phyloP scores from a whole-genome alignment of 1,140 invertebrate genomes.

The Hirudo medicinalis region DNA sequence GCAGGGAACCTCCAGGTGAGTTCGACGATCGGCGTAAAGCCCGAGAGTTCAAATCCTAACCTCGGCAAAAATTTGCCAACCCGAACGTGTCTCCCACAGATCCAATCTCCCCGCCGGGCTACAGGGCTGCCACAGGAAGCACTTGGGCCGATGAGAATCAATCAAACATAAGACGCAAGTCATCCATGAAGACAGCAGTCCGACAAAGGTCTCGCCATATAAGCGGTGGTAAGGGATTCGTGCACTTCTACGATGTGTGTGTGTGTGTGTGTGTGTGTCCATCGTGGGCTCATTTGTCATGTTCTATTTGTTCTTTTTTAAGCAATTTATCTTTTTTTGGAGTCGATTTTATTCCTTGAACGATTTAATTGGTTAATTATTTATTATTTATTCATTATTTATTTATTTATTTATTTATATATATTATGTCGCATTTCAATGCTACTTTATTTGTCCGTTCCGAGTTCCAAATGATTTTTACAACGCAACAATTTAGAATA shows the following conservation, averaged over 20 bases:
- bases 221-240: neutral
- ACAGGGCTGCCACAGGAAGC: too few relatives aligned
- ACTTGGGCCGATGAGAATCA: neutral
- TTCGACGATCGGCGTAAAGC: neutral
- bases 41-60: neutral
- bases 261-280: neutral
- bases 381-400: too few relatives aligned
- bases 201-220: neutral
- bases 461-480: too few relatives aligned
- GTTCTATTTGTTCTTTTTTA: neutral
- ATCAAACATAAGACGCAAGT: constrained; percentile 1
- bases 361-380: neutral
- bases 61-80: neutral
- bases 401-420: too few relatives aligned
- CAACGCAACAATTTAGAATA: too few relatives aligned
- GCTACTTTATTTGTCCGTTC: too few relatives aligned
- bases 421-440: too few relatives aligned
- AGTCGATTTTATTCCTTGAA: too few relatives aligned
- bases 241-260: neutral
- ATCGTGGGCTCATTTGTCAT: neutral
- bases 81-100: neutral
- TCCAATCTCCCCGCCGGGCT: neutral
- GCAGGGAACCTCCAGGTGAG: constrained; percentile 6
- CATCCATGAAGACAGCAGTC: neutral
- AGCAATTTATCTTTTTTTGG: neutral